Evolutionary conservation across 2,797 vertebrate species (phyloP).

Genomic region (Pseudochromis fuscus): DNA sequence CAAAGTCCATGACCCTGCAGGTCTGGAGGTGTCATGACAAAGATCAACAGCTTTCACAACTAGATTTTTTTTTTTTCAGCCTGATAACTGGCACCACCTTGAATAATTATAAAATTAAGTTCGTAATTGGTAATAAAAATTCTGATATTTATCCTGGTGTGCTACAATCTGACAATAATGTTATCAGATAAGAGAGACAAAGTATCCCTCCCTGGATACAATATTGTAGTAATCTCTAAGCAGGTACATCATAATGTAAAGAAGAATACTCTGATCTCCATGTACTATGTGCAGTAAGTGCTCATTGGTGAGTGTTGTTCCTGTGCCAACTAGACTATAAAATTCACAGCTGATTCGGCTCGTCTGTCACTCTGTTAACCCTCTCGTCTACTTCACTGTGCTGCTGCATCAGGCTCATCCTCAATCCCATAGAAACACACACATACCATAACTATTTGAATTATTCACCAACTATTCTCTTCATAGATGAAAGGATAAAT

Average conservation of each 20-base stretch:
- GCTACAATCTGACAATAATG: too few species aligned
- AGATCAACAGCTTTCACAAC: too few species aligned
- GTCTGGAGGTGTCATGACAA: too few species aligned
- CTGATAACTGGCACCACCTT: too few species aligned
- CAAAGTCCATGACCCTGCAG: too few species aligned
- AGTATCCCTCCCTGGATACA: too few species aligned
- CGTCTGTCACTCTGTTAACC: slow-evolving; percentile 17
- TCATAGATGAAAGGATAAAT: slow-evolving; percentile 22
- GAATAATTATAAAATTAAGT: too few species aligned
- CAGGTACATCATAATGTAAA: background rate
- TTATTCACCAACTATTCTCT: slow-evolving; percentile 31
- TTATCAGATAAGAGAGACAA: too few species aligned
- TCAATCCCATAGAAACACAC: background rate
- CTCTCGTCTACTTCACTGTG: slow-evolving; percentile 14
- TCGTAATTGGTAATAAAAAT: too few species aligned
- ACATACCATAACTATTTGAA: slow-evolving; percentile 33
- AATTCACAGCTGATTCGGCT: slow-evolving; percentile 5
- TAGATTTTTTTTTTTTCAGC: too few species aligned
- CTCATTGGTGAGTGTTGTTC: background rate
- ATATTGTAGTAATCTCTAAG: too few species aligned
- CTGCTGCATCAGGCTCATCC: slow-evolving; percentile 1
- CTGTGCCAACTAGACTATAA: background rate
- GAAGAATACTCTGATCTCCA: slow-evolving; percentile 12
- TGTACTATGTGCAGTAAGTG: background rate
- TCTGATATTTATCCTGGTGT: too few species aligned